phyloP scores from a whole-genome alignment of 2,797 vertebrate genomes.

The Falco biarmicus region DNA sequence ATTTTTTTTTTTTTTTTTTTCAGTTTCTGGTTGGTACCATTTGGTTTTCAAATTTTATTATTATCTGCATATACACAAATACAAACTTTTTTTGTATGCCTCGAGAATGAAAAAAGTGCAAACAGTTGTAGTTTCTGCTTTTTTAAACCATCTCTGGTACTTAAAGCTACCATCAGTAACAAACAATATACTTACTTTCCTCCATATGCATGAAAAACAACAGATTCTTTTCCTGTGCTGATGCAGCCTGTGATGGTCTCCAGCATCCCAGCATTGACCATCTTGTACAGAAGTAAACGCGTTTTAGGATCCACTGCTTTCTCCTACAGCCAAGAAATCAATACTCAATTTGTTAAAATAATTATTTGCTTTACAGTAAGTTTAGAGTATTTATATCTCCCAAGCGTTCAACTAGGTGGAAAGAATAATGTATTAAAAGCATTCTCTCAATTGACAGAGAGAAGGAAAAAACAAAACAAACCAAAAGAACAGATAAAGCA shows the following conservation, averaged over 20 bases:
- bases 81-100: neutral
- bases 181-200: conserved; percentile 83
- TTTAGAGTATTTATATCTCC: neutral
- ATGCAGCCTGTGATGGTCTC: conserved; percentile 96
- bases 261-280: conserved; percentile 91
- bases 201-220: conserved; percentile 94
- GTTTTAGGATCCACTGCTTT: conserved; percentile 97
- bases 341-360: neutral
- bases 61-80: neutral
- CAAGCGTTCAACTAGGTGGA: neutral
- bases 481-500: neutral
- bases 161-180: neutral
- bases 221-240: conserved; percentile 96
- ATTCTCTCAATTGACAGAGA: neutral
- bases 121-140: neutral
- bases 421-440: neutral
- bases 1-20: neutral
- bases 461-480: neutral
- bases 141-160: neutral
- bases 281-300: conserved; percentile 94
- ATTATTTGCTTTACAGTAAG: neutral
- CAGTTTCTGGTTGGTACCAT: neutral
- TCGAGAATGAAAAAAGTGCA: neutral
- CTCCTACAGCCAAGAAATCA: conserved; percentile 78
- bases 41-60: neutral